A percentile compares a stretch with the other conserved stretches of the same genome.
These are phyloP conservation scores for Uromys caudimaculatus DNA, from an alignment of 2,797 vertebrate species.

Conservation along the genomic window DNA sequence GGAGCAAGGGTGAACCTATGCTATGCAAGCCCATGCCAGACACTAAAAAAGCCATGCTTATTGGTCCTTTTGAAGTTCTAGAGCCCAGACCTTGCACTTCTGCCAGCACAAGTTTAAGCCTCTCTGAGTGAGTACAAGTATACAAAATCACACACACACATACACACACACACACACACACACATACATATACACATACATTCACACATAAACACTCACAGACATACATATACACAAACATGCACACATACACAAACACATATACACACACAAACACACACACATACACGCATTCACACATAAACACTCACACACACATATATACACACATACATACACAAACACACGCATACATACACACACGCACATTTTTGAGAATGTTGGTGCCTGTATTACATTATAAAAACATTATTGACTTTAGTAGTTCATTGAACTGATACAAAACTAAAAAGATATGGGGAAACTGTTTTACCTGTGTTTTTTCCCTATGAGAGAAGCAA, in stretches of 20 bases:
- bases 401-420: not conserved
- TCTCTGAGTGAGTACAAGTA: not conserved
- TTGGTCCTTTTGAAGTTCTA: not conserved
- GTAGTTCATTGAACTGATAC: not conserved
- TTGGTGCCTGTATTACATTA: not conserved
- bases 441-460: not conserved
- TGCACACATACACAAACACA: fast-evolving
- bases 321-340: fast-evolving
- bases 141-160: not conserved
- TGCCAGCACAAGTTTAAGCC: not conserved
- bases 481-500: not conserved
- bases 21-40: not conserved
- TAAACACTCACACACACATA: not conserved
- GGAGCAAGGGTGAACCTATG: not conserved
- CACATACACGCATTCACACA: not conserved
- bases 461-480: not conserved
- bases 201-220: too few relatives aligned
- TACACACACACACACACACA: too few relatives aligned
- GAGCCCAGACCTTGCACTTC: not conserved
- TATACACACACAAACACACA: not conserved
- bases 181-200: too few relatives aligned
- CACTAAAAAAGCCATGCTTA: not conserved
- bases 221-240: too few relatives aligned
- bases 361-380: constrained; percentile 6
- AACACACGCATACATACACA: not conserved